Conservation (phyloP, 2,888 invertebrate species). For the Eupithecia dodoneata region DNA sequence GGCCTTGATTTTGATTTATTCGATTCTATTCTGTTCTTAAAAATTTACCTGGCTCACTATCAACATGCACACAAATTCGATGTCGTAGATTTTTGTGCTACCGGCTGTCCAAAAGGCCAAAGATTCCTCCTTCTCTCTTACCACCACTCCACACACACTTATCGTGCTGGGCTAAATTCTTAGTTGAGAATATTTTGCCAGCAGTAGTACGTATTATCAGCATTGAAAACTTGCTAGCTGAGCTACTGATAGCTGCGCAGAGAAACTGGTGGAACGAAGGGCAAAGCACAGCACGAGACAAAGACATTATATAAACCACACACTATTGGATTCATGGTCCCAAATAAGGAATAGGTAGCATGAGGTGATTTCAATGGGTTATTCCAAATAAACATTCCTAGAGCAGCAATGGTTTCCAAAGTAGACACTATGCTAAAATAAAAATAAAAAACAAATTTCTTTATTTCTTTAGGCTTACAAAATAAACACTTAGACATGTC, state of each 20-base stretch:
- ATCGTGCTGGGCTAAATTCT: not conserved
- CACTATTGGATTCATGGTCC: not conserved
- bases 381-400: not conserved
- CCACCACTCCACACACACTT: not conserved
- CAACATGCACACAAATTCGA: not conserved
- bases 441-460: no score
- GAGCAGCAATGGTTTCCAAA: no score
- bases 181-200: not conserved
- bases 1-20: constrained; percentile 41
- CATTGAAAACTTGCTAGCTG: not conserved
- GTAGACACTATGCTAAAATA: no score
- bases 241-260: not conserved
- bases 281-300: not conserved
- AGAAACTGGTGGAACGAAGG: not conserved
- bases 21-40: constrained; percentile 17
- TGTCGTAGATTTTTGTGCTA: not conserved
- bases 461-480: no score
- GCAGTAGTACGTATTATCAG: not conserved
- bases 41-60: constrained; percentile 1
- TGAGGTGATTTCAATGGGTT: not conserved
- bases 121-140: not conserved
- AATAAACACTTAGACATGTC: no score
- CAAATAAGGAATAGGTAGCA: no score
- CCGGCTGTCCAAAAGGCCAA: not conserved
- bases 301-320: not conserved